Percentiles rank a stretch among this genome's conserved stretches.
These are phyloP conservation scores for Polydrusus tereticollis DNA, from an alignment of 2,888 invertebrate genomes.

Conservation along the genomic window DNA sequence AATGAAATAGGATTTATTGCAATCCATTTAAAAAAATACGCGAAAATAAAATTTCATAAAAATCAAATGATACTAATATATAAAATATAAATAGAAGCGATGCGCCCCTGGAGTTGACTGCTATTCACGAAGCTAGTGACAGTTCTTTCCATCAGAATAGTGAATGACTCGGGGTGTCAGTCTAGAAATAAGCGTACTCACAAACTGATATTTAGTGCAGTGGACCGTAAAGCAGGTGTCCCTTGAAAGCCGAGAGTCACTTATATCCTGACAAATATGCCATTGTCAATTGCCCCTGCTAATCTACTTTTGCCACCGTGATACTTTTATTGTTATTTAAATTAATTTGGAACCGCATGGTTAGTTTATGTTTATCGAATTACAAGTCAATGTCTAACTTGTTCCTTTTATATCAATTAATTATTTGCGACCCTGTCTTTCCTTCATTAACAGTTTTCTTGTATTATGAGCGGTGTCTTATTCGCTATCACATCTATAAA, in stretches of 20 bases:
- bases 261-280: constrained; percentile 64
- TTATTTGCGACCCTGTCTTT: background rate
- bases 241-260: constrained; percentile 61
- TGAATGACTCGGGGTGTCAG: constrained; percentile 62
- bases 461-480: background rate
- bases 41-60: background rate
- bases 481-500: background rate
- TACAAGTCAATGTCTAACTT: constrained; percentile 29
- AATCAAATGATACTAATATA: background rate
- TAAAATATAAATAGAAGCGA: background rate
- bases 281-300: constrained; percentile 61
- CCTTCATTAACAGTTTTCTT: background rate
- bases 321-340: constrained; percentile 54
- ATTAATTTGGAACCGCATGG: constrained; percentile 51
- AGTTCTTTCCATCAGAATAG: constrained; percentile 48
- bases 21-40: too few relatives aligned
- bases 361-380: constrained; percentile 46
- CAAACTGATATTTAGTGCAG: constrained; percentile 67
- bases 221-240: constrained; percentile 66
- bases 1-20: too few relatives aligned
- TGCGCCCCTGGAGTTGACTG: constrained; percentile 39
- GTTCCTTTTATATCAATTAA: background rate
- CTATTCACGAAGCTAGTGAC: constrained; percentile 45
- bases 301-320: constrained; percentile 54
- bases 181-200: constrained; percentile 63